Evolutionary conservation across 1,140 invertebrate species (phyloP).

Genomic region (Drosophila pseudoobscura): DNA sequence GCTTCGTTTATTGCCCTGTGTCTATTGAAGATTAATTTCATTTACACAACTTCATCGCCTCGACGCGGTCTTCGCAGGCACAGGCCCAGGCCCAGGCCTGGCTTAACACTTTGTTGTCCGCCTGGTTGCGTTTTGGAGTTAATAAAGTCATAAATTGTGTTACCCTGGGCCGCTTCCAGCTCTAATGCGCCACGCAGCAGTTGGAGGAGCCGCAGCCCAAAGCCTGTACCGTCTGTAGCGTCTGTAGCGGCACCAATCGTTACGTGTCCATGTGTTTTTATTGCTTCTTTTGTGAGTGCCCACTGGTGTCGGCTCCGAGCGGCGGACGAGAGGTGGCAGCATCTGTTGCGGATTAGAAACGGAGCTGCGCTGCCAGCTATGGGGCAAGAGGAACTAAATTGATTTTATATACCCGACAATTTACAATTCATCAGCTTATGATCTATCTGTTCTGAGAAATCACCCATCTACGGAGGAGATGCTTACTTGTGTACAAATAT

Average conservation of each 20-base stretch:
- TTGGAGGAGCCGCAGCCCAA: conserved; percentile 26
- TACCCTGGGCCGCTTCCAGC: conserved; percentile 47
- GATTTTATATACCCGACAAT: not conserved
- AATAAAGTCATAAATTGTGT: conserved; percentile 82
- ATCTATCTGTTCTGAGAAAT: conserved; percentile 12
- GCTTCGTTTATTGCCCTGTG: conserved; percentile 77
- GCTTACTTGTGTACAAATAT: too few relatives aligned
- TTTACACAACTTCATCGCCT: conserved; percentile 81
- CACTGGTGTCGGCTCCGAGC: conserved; percentile 21
- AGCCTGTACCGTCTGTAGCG: conserved; percentile 11
- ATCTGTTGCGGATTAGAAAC: conserved; percentile 77
- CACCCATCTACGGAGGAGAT: not conserved
- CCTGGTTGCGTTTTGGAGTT: conserved; percentile 73
- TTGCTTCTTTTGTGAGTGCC: conserved; percentile 66
- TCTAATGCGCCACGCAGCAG: conserved; percentile 48
- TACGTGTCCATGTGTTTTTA: conserved; percentile 70
- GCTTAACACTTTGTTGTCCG: conserved; percentile 76
- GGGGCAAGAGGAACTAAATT: not conserved
- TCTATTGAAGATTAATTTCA: conserved; percentile 83
- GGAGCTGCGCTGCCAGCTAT: conserved; percentile 20
- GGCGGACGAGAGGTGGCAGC: conserved; percentile 11
- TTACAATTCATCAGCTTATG: conserved; percentile 36
- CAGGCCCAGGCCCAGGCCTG: conserved; percentile 17
- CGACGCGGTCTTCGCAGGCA: conserved; percentile 15
- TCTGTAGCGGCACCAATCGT: conserved; percentile 66